Base-by-base conservation (phyloP, 1,140 invertebrate genomes). In the Lysiphlebus fabarum region DNA sequence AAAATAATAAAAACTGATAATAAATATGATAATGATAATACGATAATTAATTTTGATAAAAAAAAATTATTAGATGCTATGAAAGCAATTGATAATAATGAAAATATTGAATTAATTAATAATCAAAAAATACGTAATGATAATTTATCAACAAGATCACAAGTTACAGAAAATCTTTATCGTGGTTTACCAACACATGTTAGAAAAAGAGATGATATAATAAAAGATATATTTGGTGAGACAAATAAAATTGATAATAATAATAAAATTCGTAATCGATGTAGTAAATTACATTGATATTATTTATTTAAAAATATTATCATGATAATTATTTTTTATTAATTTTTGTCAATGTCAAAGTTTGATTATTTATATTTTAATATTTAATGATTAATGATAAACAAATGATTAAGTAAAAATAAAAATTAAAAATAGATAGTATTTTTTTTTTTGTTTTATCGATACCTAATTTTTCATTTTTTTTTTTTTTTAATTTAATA, bases 51-150 rank as follows among this genome's bases (percentile, higher is more conserved):
- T 68, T 79, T 77, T 36, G 79, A 82, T 48, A 87, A 86, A 65
- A 78, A 81, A 12, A 84, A 86, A 67, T 68, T 87, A 14, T 72
- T 87, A 53, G 85, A 85, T 11, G 82, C 84, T 1, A 77, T 87
- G 59, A 84, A 84, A 66, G 84, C 83, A 11, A 87, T 87, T 51
- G 86, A 87, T 68, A 77, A 83, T 63, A 83, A 82, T 36, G 83
- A 84, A 49, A 81, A 80, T 59, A 71, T 82, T 40, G 82, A 82
- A 40, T 72, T 72, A 64, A 34, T 66, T 45, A 54, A 55, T 8
- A 54, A 72, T 63, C 65, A 70, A 58, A 72, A 62, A 70, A 68
- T 56, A 53, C 41, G 61, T 51, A 56, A n/a, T 26, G 63, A 67
- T 40, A 71, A 59, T 43, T 53, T 55, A 1, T 54, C 40, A 12